Percentiles rank a stretch among this genome's conserved stretches.
Conservation (phyloP, 2,888 invertebrate genomes). For the Athetis lepigone region DNA sequence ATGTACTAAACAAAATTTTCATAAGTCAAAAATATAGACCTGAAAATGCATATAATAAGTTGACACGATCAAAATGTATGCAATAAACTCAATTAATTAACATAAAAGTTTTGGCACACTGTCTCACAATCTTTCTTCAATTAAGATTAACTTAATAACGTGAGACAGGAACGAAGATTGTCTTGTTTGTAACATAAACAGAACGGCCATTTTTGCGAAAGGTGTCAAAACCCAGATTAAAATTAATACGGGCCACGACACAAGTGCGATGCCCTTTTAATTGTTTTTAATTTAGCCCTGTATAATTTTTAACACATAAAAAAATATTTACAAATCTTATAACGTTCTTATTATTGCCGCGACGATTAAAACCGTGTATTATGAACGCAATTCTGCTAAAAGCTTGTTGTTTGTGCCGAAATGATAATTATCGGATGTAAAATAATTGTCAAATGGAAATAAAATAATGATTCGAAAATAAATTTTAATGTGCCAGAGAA, state of each 20-base stretch:
- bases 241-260: conserved; percentile 30
- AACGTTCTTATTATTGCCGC: conserved; percentile 3
- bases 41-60: conserved; percentile 10
- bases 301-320: conserved; percentile 39
- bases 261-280: conserved; percentile 43
- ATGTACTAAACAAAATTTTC: not conserved
- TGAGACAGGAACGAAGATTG: conserved; percentile 23
- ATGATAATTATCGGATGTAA: not conserved
- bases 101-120: conserved; percentile 20
- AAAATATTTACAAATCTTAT: conserved; percentile 8
- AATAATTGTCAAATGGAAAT: too few species aligned
- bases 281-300: conserved; percentile 44
- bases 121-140: conserved; percentile 27
- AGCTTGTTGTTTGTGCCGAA: not conserved
- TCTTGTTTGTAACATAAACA: conserved; percentile 22
- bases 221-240: conserved; percentile 34
- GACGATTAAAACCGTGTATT: conserved; percentile 19
- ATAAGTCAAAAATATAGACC: not conserved
- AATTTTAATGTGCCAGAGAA: too few species aligned
- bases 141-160: conserved; percentile 38
- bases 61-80: conserved; percentile 12
- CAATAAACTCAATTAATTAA: conserved; percentile 27
- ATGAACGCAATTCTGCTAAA: conserved; percentile 18
- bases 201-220: conserved; percentile 10
- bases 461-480: conserved; percentile 6